Evolutionary conservation across 2,113 vertebrate species (phyloP).

Genomic region (Osmerus mordax): DNA sequence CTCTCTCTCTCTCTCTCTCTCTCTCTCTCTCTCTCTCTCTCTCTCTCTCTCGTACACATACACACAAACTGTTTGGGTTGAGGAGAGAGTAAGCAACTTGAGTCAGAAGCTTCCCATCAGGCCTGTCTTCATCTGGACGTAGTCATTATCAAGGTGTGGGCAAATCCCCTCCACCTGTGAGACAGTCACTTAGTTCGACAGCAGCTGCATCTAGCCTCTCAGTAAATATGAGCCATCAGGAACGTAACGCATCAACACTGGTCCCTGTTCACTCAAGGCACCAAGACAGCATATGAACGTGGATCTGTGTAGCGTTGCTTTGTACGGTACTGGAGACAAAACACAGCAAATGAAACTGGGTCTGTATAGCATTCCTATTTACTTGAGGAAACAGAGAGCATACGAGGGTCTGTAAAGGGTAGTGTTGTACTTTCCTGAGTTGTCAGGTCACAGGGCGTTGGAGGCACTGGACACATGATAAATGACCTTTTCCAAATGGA

Average conservation of each 20-base stretch:
- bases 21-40: background rate
- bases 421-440: background rate
- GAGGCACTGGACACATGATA: background rate
- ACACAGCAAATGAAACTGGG: background rate
- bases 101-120: too few species aligned
- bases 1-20: background rate
- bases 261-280: background rate
- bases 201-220: too few species aligned
- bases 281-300: too few species aligned
- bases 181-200: background rate
- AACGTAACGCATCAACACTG: background rate
- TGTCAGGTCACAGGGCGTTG: background rate
- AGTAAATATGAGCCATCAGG: background rate
- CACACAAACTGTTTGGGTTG: background rate
- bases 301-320: background rate
- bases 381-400: background rate
- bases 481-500: background rate
- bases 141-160: too few species aligned
- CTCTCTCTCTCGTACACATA: background rate
- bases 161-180: background rate
- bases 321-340: background rate
- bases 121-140: too few species aligned
- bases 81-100: too few species aligned
- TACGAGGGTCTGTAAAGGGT: background rate
- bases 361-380: too few species aligned